These are phyloP conservation scores for Brevimyrus niger DNA, from an alignment of 2,113 vertebrate genomes.

Conservation along the genomic window DNA sequence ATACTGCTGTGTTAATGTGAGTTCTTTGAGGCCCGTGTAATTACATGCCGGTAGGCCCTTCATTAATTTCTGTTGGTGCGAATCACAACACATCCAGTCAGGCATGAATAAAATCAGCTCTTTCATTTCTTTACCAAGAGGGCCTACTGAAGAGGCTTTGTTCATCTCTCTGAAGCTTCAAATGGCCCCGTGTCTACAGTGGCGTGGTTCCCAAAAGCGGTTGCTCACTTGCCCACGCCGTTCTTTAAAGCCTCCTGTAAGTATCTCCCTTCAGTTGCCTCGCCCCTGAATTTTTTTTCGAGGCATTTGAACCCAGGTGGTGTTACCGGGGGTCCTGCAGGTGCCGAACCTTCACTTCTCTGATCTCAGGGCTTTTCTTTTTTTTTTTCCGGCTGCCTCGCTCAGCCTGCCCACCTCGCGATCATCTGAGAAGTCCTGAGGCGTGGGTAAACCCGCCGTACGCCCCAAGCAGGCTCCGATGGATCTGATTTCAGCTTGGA, in stretches of 20 bases:
- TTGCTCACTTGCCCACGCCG: neutral
- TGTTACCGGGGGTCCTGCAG: neutral
- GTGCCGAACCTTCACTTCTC: neutral
- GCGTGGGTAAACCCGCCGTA: no score
- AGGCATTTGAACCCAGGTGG: neutral
- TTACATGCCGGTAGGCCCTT: neutral
- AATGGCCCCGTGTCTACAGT: neutral
- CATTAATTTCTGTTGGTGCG: neutral
- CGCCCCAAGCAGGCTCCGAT: neutral
- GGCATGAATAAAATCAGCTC: neutral
- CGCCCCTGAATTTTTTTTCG: neutral
- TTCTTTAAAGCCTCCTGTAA: neutral
- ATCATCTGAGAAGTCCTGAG: neutral
- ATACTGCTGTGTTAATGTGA: neutral
- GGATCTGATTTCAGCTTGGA: neutral
- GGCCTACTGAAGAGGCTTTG: neutral
- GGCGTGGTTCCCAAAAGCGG: neutral
- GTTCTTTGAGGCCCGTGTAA: neutral
- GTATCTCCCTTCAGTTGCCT: neutral
- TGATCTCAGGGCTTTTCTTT: neutral
- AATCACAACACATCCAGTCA: slow-evolving; percentile 8
- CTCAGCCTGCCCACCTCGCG: neutral
- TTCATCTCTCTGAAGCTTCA: neutral
- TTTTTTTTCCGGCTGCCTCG: neutral
- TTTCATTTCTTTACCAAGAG: slow-evolving; percentile 9